Conservation (phyloP, 92 coral and sea anemone species). For the Epizoanthus fatuus region DNA sequence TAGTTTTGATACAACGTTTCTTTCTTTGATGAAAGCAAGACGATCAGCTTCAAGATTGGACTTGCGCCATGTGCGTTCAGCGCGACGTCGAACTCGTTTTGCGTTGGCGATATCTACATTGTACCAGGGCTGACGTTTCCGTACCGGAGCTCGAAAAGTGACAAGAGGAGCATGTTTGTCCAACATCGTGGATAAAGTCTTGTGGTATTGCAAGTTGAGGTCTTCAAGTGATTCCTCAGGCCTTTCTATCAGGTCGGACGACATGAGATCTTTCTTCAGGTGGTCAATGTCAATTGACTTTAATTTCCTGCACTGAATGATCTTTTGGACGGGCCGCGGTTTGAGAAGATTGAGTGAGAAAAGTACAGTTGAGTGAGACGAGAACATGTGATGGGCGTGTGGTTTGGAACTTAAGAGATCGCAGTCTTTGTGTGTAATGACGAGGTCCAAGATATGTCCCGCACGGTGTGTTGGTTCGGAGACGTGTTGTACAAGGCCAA, state of each 20-base stretch:
- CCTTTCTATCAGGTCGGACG: not conserved
- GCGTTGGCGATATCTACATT: not conserved
- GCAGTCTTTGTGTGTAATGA: not conserved
- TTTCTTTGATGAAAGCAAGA: no score
- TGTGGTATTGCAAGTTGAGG: not conserved
- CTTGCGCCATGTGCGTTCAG: conserved; percentile 1
- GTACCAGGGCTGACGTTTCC: not conserved
- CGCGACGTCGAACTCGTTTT: not conserved
- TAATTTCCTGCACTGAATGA: not conserved
- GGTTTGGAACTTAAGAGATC: not conserved
- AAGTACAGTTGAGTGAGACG: not conserved
- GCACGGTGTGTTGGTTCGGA: no score
- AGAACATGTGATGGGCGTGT: conserved; percentile 3
- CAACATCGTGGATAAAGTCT: no score
- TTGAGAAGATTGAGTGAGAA: not conserved
- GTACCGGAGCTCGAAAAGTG: not conserved
- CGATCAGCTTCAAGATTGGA: not conserved
- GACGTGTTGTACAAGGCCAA: not conserved
- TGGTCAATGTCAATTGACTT: not conserved
- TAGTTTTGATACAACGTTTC: no score
- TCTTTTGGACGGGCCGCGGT: conserved; percentile 9
- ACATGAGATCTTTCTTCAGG: not conserved
- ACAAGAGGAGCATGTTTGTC: not conserved
- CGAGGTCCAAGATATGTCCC: not conserved
- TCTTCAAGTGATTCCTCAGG: not conserved